Base-by-base conservation (phyloP, 2,888 invertebrate species). In the Leptopterna dolabrata region DNA sequence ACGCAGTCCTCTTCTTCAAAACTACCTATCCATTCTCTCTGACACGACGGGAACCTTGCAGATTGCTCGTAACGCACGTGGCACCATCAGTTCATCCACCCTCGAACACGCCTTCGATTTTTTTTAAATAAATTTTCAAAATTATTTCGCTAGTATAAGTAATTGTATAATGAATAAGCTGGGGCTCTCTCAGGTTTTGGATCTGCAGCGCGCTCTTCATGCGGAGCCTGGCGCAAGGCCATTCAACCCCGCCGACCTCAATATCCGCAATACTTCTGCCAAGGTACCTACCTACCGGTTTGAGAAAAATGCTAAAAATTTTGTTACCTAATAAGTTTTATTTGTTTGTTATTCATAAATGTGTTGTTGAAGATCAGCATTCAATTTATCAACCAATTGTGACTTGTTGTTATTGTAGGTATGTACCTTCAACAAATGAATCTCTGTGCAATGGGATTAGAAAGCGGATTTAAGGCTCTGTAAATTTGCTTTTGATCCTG, bases 121-220 rank as follows among this genome's bases (percentile, higher is more conserved):
- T 36, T 7, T 4, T 36, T 36, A 4, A 7, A 36, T 36, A 36
- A 36, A 4, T 36, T 36, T 4, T 4, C 2, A 36, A 36, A 36
- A 36, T 4, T 4, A 4, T 4, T 36, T 36, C 7, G 36, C 7
- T 36, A 73, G 73, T 73, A n/a, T 30, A 4, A 14, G n/a, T 30
- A 4, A 14, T 30, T 24, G 45, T 36, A 19, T 76, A 36, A 73
- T 36, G 3, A 73, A 73, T 73, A 14, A 78, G 36, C 45, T 45
- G 78, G 78, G 41, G 24, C 9, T 36, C 41, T 51, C 45, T 63
- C 93, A 96, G 96, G 96, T 96, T 93, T 94, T 95, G 94, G 95
- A 96, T 93, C 94, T 96, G 92, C 95, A 95, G 93, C 94, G 95
- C 92, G 95, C 95, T 92, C 95, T 96, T 92, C 96, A 96, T 93